A percentile compares a stretch with the other conserved stretches of the same genome.
phyloP scores from a whole-genome alignment of 2,113 vertebrate species.

The Excalfactoria chinensis region DNA sequence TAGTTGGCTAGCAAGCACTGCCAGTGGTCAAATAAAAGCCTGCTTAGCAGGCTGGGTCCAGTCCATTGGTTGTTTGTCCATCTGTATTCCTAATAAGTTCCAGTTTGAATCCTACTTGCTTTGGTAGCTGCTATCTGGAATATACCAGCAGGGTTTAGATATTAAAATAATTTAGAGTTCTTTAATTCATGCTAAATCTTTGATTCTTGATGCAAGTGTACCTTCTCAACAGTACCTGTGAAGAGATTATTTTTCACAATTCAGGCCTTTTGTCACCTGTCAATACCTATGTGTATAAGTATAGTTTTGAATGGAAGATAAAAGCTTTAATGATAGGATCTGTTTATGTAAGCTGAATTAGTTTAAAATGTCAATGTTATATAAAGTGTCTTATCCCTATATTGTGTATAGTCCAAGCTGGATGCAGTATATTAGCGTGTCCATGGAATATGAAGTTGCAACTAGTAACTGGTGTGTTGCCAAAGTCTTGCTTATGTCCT shows the following conservation, averaged over 20 bases:
- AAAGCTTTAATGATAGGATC: background rate
- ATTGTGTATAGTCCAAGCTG: background rate
- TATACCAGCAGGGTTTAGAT: background rate
- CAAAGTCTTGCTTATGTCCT: background rate
- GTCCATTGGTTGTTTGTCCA: background rate
- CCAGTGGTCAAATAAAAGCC: background rate
- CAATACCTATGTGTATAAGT: background rate
- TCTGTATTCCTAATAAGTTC: conserved; percentile 41
- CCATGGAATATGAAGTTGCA: background rate
- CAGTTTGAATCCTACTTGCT: background rate
- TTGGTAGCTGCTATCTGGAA: background rate
- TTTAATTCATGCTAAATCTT: background rate
- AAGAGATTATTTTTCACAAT: background rate
- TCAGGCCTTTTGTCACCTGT: background rate
- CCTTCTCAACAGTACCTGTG: background rate
- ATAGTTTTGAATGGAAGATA: background rate
- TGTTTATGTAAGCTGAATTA: background rate
- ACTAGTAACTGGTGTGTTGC: background rate
- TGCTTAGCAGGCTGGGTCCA: conserved; percentile 25
- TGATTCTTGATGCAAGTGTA: background rate
- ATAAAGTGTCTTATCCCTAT: background rate
- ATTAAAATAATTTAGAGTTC: background rate
- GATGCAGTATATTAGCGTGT: background rate
- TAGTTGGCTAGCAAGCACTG: background rate
- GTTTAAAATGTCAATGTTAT: background rate